Evolutionary conservation across 2,797 vertebrate genomes (phyloP), one percentile per base, ranked within the genome.

Genomic region (Phaenicophaeus curvirostris): DNA sequence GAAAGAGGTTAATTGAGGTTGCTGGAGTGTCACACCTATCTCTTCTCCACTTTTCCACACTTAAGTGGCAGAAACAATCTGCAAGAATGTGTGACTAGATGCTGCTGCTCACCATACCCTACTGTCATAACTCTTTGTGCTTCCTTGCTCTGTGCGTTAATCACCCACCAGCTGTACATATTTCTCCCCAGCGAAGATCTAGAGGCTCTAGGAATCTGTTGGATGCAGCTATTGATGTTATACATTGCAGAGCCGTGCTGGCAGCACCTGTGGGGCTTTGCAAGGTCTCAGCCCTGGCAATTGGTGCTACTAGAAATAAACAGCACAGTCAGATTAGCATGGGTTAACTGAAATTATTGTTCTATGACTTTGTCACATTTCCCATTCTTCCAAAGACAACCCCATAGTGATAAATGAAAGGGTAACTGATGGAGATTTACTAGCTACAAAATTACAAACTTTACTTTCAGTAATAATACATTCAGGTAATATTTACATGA

Each of bases 401-500:
- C 25, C 23, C 72, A 37, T 25, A 69, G 51, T 75, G 72, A 94
- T 69, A 89, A 92, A 96, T 88, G 73, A 91, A 96, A 71, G 31
- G 9, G 37, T 73, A 78, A 12, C 33, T 87, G 86, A 95, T 50
- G 73, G 63, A 86, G 83, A 92, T 86, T 78, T 81, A 61, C 66
- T 79, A 74, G 42, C 48, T 3, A 7, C 77, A 94, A 85, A 93
- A 96, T 93, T 88, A 90, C 83, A 85, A 94, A 91, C 74, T 95
- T 94, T 33, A 73, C 66, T 94, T 94, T 86, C 87, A 46, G 80
- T 88, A 85, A 82, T 65, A 79, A 59, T 48, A 55, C 71, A 48
- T 85, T 91, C 85, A 95, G 83, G 80, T n/a, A 90, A 76, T 93
- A 96, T 96, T 96, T 96, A 93, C 89, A 83, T 95, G 94, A 93